These are phyloP conservation scores for Tribolium castaneum DNA, from an alignment of 1,140 invertebrate genomes.

Conservation along the genomic window DNA sequence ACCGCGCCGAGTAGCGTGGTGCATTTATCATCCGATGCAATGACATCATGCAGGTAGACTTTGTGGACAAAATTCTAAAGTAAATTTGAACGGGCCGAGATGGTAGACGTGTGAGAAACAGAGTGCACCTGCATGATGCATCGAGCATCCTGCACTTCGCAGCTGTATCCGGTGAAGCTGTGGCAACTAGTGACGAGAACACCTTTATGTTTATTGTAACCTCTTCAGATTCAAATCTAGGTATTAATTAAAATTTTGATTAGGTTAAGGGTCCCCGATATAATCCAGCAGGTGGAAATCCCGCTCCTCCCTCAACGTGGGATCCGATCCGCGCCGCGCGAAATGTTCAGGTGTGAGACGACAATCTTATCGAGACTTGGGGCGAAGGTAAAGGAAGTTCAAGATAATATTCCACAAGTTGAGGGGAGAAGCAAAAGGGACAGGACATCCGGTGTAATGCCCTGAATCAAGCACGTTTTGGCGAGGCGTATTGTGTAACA, in stretches of 20 bases:
- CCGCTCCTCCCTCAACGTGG: background rate
- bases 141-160: slow-evolving; percentile 59
- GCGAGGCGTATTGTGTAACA: slow-evolving; percentile 51
- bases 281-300: slow-evolving; percentile 3
- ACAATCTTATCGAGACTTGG: slow-evolving; percentile 47
- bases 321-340: background rate
- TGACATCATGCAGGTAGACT: slow-evolving; percentile 39
- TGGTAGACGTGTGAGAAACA: slow-evolving; percentile 61
- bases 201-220: slow-evolving; percentile 53
- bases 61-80: slow-evolving; percentile 50
- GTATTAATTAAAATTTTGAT: slow-evolving; percentile 39
- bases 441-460: slow-evolving; percentile 61
- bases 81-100: slow-evolving; percentile 54
- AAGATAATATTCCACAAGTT: slow-evolving; percentile 62
- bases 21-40: slow-evolving; percentile 5
- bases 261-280: background rate
- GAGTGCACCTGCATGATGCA: slow-evolving; percentile 58
- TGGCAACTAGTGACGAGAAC: slow-evolving; percentile 54
- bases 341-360: slow-evolving; percentile 49
- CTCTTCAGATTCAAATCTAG: slow-evolving; percentile 42
- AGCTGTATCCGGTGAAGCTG: slow-evolving; percentile 63
- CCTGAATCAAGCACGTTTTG: slow-evolving; percentile 45
- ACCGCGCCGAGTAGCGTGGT: background rate
- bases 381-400: slow-evolving; percentile 56
- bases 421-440: slow-evolving; percentile 57